Evolutionary conservation across 92 coral and sea anemone genomes (phyloP).

Genomic region (Porites lobata): DNA sequence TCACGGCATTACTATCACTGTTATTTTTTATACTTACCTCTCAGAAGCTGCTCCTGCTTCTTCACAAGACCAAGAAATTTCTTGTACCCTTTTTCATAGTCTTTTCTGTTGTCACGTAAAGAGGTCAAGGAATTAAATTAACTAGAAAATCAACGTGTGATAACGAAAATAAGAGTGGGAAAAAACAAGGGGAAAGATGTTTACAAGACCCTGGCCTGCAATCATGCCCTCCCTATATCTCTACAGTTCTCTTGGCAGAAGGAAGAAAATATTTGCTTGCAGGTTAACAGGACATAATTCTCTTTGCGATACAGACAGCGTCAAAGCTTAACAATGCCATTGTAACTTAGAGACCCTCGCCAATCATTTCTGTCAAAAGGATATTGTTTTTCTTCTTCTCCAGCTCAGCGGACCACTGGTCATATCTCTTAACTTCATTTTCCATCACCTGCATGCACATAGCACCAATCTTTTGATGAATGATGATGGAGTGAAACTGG

Average conservation of each 20-base stretch:
- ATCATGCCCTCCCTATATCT: too few relatives aligned
- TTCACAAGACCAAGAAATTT: constrained; percentile 94
- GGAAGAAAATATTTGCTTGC: too few relatives aligned
- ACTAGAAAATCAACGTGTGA: too few relatives aligned
- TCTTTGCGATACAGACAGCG: too few relatives aligned
- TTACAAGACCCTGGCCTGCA: too few relatives aligned
- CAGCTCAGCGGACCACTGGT: constrained; percentile 92
- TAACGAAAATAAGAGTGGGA: too few relatives aligned
- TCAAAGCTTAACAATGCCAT: too few relatives aligned
- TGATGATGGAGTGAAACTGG: constrained; percentile 91
- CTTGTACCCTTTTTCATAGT: constrained; percentile 95
- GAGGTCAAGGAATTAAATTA: constrained; percentile 55
- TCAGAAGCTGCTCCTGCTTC: constrained; percentile 93
- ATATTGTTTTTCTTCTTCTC: constrained; percentile 94
- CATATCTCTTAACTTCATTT: constrained; percentile 88
- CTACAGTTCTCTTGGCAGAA: too few relatives aligned
- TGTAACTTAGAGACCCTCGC: too few relatives aligned
- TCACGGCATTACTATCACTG: background rate
- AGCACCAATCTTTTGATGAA: constrained; percentile 96
- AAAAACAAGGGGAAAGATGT: too few relatives aligned
- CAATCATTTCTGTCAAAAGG: constrained; percentile 56
- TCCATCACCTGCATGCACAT: constrained; percentile 98
- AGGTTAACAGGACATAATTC: too few relatives aligned
- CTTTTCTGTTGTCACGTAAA: constrained; percentile 88
- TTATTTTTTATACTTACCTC: constrained; percentile 67